phyloP scores from a whole-genome alignment of 2,113 vertebrate genomes.

The Ictalurus furcatus region DNA sequence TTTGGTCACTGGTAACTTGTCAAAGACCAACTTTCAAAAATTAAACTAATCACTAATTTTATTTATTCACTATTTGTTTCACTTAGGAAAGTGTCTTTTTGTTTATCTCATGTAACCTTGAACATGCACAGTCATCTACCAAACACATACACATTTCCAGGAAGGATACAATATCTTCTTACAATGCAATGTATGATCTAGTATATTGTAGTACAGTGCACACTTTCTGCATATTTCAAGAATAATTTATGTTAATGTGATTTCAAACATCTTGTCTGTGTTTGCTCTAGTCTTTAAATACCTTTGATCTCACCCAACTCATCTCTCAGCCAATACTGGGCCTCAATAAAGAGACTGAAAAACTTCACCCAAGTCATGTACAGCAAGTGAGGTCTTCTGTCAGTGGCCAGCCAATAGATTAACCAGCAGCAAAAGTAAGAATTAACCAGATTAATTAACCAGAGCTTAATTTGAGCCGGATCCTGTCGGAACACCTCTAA shows the following conservation, averaged over 20 bases:
- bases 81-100: background rate
- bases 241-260: background rate
- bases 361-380: background rate
- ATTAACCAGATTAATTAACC: too few species aligned
- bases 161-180: background rate
- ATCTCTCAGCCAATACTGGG: background rate
- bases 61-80: background rate
- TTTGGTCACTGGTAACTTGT: background rate
- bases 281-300: background rate
- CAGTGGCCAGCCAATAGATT: conserved; percentile 32
- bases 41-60: background rate
- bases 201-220: background rate
- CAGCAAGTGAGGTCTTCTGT: conserved; percentile 15
- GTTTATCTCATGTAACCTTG: background rate
- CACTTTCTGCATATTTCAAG: background rate
- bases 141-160: background rate
- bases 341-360: background rate
- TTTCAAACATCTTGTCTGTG: background rate
- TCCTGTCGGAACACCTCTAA: too few species aligned
- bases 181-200: background rate
- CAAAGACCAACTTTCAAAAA: background rate
- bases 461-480: too few species aligned
- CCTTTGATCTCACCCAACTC: background rate
- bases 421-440: conserved; percentile 37
- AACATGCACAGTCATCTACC: background rate